Percentiles rank a stretch among this genome's conserved stretches.
Conservation (phyloP, 2,888 invertebrate genomes). For the Dione juno region DNA sequence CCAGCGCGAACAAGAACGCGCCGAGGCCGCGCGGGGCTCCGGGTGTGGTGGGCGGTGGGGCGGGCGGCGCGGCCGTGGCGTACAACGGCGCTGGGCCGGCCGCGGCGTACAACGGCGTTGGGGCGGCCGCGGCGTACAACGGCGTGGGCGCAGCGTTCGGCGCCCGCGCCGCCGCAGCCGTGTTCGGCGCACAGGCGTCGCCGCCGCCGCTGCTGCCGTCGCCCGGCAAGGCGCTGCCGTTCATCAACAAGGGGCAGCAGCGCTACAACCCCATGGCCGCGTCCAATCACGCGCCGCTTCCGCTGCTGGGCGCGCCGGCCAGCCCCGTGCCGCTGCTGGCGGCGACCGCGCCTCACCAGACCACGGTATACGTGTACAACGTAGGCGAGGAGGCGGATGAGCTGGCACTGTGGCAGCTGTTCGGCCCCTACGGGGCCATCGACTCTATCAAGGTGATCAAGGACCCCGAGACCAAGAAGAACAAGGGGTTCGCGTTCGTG, state of each 20-base stretch:
- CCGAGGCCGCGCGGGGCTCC: slow-evolving; percentile 68
- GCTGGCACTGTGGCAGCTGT: slow-evolving; percentile 80
- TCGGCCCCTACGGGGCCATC: slow-evolving; percentile 81
- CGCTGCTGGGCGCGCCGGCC: slow-evolving; percentile 74
- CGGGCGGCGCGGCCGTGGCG: slow-evolving; percentile 67
- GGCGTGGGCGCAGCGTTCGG: slow-evolving; percentile 74
- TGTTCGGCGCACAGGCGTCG: slow-evolving; percentile 74
- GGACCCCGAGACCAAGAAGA: slow-evolving; percentile 82
- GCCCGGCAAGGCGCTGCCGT: slow-evolving; percentile 79
- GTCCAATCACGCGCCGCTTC: slow-evolving; percentile 73
- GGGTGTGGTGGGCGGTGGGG: slow-evolving; percentile 66
- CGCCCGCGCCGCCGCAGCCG: slow-evolving; percentile 67
- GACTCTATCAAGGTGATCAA: slow-evolving; percentile 83
- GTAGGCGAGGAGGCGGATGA: slow-evolving; percentile 81
- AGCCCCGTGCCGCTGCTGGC: slow-evolving; percentile 75
- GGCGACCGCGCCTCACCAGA: slow-evolving; percentile 73
- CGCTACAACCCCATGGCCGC: slow-evolving; percentile 81
- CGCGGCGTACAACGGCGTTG: slow-evolving; percentile 71
- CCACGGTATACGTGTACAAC: slow-evolving; percentile 82
- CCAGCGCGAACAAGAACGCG: slow-evolving; percentile 72
- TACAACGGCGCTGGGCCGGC: slow-evolving; percentile 59
- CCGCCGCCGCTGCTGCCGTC: slow-evolving; percentile 79
- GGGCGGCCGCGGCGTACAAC: slow-evolving; percentile 70
- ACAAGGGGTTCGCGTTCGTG: slow-evolving; percentile 81
- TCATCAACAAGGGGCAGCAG: slow-evolving; percentile 81